Evolutionary conservation across 1,140 invertebrate genomes (phyloP).

Genomic region (Bombus balteatus): DNA sequence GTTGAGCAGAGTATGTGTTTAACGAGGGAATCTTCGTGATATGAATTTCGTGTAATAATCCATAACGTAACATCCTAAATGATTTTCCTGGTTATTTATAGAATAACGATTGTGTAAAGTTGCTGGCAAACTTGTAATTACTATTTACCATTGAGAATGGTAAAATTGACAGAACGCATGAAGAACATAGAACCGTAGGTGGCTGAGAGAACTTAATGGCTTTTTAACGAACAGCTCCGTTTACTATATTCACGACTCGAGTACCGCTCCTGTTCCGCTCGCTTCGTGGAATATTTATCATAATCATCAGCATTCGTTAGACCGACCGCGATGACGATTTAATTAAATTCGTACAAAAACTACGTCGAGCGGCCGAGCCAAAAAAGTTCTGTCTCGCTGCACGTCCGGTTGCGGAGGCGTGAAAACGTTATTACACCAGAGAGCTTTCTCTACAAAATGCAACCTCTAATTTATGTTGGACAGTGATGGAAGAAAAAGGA

Average conservation of each 20-base stretch:
- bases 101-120: neutral
- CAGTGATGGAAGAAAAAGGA: too few species aligned
- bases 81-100: neutral
- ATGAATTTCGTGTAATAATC: neutral
- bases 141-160: neutral
- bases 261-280: neutral
- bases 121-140: too few species aligned
- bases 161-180: neutral
- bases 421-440: too few species aligned
- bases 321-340: neutral
- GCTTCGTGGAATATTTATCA: neutral
- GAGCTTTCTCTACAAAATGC: too few species aligned
- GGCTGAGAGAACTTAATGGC: neutral
- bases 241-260: neutral
- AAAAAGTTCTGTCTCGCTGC: neutral
- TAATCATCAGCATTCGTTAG: neutral
- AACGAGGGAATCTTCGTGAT: neutral
- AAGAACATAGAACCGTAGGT: neutral
- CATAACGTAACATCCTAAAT: neutral
- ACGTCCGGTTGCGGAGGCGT: too few species aligned
- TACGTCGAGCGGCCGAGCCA: neutral
- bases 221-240: slow-evolving; percentile 23
- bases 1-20: neutral
- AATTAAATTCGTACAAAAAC: slow-evolving; percentile 16
- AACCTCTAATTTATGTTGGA: too few species aligned